Percentiles rank a stretch among this genome's conserved stretches.
Evolutionary conservation across 1,140 invertebrate genomes (phyloP).

Genomic region (Atopsyche davidsoni): DNA sequence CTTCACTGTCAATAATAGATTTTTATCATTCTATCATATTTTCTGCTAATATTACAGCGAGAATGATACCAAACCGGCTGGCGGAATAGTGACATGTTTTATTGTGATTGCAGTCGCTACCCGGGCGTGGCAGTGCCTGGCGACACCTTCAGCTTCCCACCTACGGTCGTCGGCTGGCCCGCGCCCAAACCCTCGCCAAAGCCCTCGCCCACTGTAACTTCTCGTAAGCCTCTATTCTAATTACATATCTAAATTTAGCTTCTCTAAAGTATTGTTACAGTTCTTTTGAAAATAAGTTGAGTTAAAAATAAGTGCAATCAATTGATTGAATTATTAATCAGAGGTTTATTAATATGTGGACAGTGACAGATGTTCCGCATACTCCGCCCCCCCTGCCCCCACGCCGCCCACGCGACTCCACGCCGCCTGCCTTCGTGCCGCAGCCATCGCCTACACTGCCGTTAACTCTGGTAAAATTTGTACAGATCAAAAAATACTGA

Average conservation of each 20-base stretch:
- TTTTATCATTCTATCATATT: not conserved
- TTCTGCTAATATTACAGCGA: too few relatives aligned
- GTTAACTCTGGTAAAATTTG: slow-evolving; percentile 10
- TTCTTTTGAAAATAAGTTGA: too few relatives aligned
- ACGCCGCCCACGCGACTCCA: slow-evolving; percentile 37
- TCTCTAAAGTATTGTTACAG: not conserved
- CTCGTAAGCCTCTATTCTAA: not conserved
- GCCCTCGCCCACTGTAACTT: not conserved
- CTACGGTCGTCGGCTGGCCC: slow-evolving; percentile 17
- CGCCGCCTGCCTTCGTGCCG: slow-evolving; percentile 38
- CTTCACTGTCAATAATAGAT: too few relatives aligned
- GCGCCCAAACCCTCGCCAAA: slow-evolving; percentile 14
- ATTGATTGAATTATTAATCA: too few relatives aligned
- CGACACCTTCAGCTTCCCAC: slow-evolving; percentile 25
- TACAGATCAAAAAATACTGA: too few relatives aligned
- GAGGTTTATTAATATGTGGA: too few relatives aligned
- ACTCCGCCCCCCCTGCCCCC: slow-evolving; percentile 43
- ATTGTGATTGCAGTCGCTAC: too few relatives aligned
- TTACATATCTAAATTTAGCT: not conserved
- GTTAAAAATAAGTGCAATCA: too few relatives aligned
- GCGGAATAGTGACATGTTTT: too few relatives aligned
- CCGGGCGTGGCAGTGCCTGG: slow-evolving; percentile 14
- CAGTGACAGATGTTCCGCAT: slow-evolving; percentile 16
- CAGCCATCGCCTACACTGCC: slow-evolving; percentile 27
- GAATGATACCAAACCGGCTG: too few relatives aligned